Evolutionary conservation across 2,797 vertebrate species (phyloP).

Genomic region (Crocidura indochinensis): DNA sequence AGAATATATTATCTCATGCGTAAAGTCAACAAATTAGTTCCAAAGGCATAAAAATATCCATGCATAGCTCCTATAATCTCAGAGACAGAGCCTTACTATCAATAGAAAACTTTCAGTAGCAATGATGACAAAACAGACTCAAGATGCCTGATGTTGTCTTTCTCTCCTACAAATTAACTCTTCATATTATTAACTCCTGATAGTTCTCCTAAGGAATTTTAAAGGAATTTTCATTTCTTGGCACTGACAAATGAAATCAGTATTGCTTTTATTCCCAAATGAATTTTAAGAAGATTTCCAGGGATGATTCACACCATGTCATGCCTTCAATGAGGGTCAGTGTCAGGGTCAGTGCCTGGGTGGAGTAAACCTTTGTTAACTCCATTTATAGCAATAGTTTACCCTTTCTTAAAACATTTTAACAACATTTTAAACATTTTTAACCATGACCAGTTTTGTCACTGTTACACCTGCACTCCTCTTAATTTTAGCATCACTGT

Average conservation of each 20-base stretch:
- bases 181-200: not conserved
- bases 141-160: not conserved
- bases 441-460: not conserved
- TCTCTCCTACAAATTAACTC: slow-evolving; percentile 3
- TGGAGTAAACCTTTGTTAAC: not conserved
- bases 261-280: not conserved
- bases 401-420: not conserved
- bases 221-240: not conserved
- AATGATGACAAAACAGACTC: slow-evolving; percentile 29
- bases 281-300: not conserved
- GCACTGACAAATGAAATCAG: not conserved
- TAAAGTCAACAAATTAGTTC: slow-evolving; percentile 55
- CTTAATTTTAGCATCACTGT: slow-evolving; percentile 39
- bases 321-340: not conserved
- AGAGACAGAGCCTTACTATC: not conserved
- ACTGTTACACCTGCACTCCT: not conserved
- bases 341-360: not conserved
- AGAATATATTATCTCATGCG: slow-evolving; percentile 19
- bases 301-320: not conserved
- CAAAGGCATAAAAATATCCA: slow-evolving; percentile 17
- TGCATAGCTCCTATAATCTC: not conserved
- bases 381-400: not conserved
- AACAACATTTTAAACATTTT: no score
- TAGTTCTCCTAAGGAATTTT: not conserved
- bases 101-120: not conserved